Evolutionary conservation across 1,140 invertebrate genomes (phyloP), one percentile per base, ranked within the genome.

Genomic region (Drosophila pruinosa): DNA sequence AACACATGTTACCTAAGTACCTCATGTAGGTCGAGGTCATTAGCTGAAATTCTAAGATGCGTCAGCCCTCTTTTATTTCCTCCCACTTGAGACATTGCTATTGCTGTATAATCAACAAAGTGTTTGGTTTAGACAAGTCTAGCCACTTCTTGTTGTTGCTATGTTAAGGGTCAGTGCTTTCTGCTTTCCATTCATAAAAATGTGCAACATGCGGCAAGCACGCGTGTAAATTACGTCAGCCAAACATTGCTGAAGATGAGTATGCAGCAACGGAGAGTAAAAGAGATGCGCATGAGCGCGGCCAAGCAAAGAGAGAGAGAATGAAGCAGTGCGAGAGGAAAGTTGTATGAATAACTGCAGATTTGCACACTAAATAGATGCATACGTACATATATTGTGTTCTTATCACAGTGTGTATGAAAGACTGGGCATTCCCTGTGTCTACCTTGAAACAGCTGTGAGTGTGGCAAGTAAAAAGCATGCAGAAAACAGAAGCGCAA

Each of bases 101-200:
- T 38, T 17, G 10, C 39, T 14, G 28, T 21, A 34, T 1, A n/a
- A 10, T 19, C 41, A 48, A 56, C 26, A 52, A n/a, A n/a, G n/a
- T 63, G 56, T 72, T 73, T 24, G 43, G 4, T 41, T 68, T 57
- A 24, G 22, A n/a, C 45, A 48, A 24, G 31, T 50, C 43, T 56
- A 17, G 52, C 52, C 53, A 53, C 4, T 15, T 64, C 8, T 54
- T 43, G 7, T 31, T 45, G 58, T 72, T 67, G 62, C 59, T 41
- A 45, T 38, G n/a, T 34, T 34, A 22, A 19, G 12, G 50, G 24
- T 17, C 39, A 45, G 31, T 67, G 53, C 56, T 56, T 76, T 80
- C 41, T 43, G 72, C 81, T 81, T 86, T 77, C 81, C 80, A 85
- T 85, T 85, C 81, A 85, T 81, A 86, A 85, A 85, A 81, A 48